Conservation (phyloP, 2,797 vertebrate species). For the Peromyscus nudipes region DNA sequence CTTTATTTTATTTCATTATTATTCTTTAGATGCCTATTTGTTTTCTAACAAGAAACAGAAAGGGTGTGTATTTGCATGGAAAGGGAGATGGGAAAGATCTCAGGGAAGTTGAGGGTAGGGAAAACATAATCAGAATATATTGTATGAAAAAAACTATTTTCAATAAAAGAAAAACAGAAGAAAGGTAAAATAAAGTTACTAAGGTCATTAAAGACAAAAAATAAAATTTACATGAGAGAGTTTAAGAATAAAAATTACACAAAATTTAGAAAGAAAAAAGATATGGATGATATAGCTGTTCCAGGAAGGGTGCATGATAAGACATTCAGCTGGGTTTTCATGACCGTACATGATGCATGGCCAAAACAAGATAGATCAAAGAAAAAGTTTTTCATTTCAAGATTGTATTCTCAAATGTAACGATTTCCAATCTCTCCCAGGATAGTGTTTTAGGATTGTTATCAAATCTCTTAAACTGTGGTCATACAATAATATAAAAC, state of each 20-base stretch:
- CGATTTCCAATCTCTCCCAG: neutral
- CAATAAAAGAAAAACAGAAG: neutral
- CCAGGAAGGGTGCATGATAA: neutral
- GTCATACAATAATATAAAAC: neutral
- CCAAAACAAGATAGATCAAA: neutral
- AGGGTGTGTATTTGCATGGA: neutral
- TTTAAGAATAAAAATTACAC: neutral
- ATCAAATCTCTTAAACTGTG: conserved; percentile 22
- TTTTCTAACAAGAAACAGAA: neutral
- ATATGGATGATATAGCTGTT: neutral
- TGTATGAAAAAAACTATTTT: neutral
- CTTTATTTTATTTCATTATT: neutral
- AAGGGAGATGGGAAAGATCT: neutral
- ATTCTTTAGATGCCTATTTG: neutral
- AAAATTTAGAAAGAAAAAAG: neutral
- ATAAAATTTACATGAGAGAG: neutral
- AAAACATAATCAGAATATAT: neutral
- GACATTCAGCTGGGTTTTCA: neutral
- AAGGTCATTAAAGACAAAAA: neutral
- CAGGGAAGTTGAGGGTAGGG: neutral
- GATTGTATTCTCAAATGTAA: neutral
- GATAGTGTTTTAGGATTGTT: neutral
- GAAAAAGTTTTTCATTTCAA: neutral
- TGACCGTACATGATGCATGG: neutral
- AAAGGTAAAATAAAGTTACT: neutral